A percentile compares a stretch with the other conserved stretches of the same genome.
Evolutionary conservation across 2,797 vertebrate genomes (phyloP).

Genomic region (Spondyliosoma cantharus): DNA sequence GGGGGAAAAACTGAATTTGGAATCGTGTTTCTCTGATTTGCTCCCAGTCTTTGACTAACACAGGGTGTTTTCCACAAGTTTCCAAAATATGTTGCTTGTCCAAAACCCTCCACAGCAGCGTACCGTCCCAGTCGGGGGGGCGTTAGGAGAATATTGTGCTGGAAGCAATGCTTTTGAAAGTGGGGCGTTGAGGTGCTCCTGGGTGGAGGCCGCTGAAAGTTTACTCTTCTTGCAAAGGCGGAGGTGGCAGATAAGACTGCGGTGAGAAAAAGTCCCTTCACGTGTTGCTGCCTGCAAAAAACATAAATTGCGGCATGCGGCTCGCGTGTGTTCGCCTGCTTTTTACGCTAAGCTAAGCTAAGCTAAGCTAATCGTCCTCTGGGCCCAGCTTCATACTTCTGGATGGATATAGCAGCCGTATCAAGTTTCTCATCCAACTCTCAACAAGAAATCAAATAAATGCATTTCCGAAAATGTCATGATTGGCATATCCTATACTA

Average conservation of each 20-base stretch:
- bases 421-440: slow-evolving; percentile 9
- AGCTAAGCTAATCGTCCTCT: slow-evolving; percentile 1
- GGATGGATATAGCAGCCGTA: neutral
- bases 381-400: neutral
- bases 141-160: too few relatives aligned
- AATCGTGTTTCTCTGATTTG: neutral
- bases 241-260: too few relatives aligned
- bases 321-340: too few relatives aligned
- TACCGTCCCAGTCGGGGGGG: too few relatives aligned
- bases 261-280: neutral
- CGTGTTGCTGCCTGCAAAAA: neutral
- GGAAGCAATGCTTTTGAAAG: too few relatives aligned
- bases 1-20: neutral
- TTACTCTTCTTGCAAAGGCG: too few relatives aligned
- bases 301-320: too few relatives aligned
- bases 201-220: too few relatives aligned
- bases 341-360: neutral
- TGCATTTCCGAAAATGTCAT: neutral
- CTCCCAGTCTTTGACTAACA: neutral
- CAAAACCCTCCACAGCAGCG: too few relatives aligned
- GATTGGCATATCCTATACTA: neutral
- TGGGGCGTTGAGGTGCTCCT: too few relatives aligned
- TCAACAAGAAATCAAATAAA: slow-evolving; percentile 13
- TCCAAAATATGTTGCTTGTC: neutral
- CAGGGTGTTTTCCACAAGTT: neutral